Evolutionary conservation across 2,113 vertebrate species (phyloP), one percentile per base, ranked within the genome.

Genomic region (Nymphicus hollandicus): DNA sequence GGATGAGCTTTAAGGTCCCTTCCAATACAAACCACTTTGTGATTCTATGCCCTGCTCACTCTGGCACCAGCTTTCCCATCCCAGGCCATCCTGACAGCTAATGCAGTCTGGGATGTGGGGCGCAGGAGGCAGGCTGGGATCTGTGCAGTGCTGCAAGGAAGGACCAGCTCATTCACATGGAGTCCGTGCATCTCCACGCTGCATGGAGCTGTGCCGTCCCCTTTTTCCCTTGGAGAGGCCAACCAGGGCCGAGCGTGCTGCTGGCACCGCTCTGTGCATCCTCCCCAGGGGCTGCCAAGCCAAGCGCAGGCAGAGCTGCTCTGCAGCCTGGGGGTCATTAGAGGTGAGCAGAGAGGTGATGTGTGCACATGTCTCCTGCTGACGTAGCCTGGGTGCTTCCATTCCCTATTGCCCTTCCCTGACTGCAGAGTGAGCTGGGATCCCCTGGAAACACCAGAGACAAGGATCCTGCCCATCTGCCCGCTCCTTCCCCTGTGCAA

Each of bases 341-440:
- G 46, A 95, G 90, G 85, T 66, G 88, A 93, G 69, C 81, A 9
- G 63, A 1, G 35, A 69, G 87, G 76, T 49, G 87, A 77, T 20
- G 23, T 29, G 47, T 44, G 56, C 70, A 11, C 68, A 2, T 31
- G 70, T 78, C 72, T 55, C 80, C 66, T 92, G 43, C 84, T 64
- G 76, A 19, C 0, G 0, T 28, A 44, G 17, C 46, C 61, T 6
- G 11, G 13, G 5, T 46, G 17, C 64, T 70, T 39, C 64, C 10
- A 0, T 66, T 33, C 81, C 61, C 44, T 29, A 1, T 24, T 20
- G 35, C 44, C 46, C 20, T 85, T 17, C 31, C 28, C 63, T 4
- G 46, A 0, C 56, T 28, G n/a, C 9, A 1, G 20, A 31, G 17
- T 0, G 1, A 13, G 44, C n/a, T 47, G 68, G n/a, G 37, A 37